Evolutionary conservation across 2,797 vertebrate genomes (phyloP).

Genomic region (Typhlichthys subterraneus): DNA sequence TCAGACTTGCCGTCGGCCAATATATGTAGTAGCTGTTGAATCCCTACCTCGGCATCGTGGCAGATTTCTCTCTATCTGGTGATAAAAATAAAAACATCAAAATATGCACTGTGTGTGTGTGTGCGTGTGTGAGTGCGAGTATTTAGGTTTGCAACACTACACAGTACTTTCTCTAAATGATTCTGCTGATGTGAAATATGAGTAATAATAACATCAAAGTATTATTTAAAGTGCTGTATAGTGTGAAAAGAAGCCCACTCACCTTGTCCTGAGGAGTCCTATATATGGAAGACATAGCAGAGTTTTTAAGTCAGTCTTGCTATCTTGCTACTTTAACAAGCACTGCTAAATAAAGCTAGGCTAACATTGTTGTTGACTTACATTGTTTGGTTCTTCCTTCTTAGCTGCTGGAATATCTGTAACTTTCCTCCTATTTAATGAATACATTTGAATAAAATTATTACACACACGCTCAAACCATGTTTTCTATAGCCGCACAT

Average conservation of each 20-base stretch:
- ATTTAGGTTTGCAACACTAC: neutral
- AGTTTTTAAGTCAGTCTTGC: neutral
- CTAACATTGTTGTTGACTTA: conserved; percentile 38
- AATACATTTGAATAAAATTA: neutral
- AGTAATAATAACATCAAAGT: neutral
- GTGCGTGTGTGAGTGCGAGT: neutral
- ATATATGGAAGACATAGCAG: conserved; percentile 29
- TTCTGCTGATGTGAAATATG: neutral
- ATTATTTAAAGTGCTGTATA: no score
- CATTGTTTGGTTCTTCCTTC: conserved; percentile 54
- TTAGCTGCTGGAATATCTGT: conserved; percentile 58
- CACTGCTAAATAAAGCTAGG: no score
- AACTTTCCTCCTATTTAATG: conserved; percentile 66
- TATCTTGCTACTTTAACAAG: no score
- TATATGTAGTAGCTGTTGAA: neutral
- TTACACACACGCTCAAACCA: neutral
- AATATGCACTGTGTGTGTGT: neutral
- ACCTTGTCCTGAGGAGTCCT: conserved; percentile 63
- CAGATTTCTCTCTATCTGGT: conserved; percentile 83
- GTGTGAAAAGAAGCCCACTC: conserved; percentile 38
- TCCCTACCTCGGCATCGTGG: conserved; percentile 81
- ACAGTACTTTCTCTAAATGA: no score
- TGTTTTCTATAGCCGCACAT: neutral
- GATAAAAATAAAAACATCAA: conserved; percentile 11
- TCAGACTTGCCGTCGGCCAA: neutral